Base-by-base conservation (phyloP, 2,797 vertebrate species). In the Hemitrygon akajei region DNA sequence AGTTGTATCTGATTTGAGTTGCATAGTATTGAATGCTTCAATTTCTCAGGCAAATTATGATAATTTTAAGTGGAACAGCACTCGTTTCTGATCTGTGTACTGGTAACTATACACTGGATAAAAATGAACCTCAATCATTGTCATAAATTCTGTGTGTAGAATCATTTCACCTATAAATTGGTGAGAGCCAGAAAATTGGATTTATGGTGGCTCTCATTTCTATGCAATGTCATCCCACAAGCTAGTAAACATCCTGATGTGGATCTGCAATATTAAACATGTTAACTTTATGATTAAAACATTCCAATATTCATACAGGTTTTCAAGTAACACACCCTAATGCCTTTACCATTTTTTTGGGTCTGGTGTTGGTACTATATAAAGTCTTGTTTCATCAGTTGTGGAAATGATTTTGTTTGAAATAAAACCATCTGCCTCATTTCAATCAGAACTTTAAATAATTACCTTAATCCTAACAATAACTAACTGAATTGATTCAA, bases 261-360 rank as follows among this genome's bases (percentile, higher is more conserved):
- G 71, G 66, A 92, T 75, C 22, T 56, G 69, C 91, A 92, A 56
- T 92, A 27, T 16, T 75, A 75, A 92, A 91, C 22, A 86, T 86
- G 37, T 75, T 16, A 75, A 25, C 69, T 73, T 73, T 73, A 3
- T 1, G 47, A 92, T 92, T 9, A 92, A 92, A 75, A 75, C 37
- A 56, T n/a, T 92, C 91, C 25, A 30, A 7, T 30, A 16, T 30
- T 30, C 71, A 6, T 47, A 82, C n/a, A 25, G 69, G 25, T 75
- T 92, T 30, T 75, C 22, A 27, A 93, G 40, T 14, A 75, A 30
- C 91, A 5, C 47, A 47, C 27, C 27, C 37, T 22, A 18, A 76
- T 75, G 12, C 40, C 37, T 73, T 92, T 25, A 27, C 27, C 30
- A 91, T 47, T 47, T 92, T 69, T 66, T 75, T 66, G 75, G 12